Conservation (phyloP, 2,888 invertebrate species). For the Heteropelma amictum region DNA sequence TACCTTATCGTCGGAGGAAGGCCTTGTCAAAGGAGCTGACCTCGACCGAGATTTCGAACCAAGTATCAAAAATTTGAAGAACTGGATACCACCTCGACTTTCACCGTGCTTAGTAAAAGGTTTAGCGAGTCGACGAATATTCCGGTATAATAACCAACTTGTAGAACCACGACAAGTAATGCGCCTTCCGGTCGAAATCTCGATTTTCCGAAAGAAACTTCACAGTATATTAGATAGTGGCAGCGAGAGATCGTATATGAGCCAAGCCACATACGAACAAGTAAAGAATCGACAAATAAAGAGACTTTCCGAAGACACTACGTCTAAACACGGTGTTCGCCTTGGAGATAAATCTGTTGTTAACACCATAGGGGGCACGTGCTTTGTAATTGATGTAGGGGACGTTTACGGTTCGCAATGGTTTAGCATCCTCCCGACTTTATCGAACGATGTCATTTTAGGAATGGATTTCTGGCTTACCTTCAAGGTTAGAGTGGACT, state of each 20-base stretch:
- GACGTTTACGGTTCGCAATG: too few relatives aligned
- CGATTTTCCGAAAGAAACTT: neutral
- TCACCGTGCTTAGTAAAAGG: neutral
- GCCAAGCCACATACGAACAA: neutral
- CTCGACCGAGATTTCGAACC: neutral
- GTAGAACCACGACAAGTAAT: neutral
- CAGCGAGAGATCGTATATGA: slow-evolving; percentile 1
- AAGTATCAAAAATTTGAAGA: neutral
- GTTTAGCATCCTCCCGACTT: slow-evolving; percentile 5
- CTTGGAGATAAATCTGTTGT: neutral
- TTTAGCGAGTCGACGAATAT: neutral
- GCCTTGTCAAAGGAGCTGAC: neutral
- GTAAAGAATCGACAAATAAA: neutral
- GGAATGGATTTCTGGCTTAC: neutral
- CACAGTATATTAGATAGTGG: neutral
- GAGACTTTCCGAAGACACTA: neutral
- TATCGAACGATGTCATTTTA: neutral
- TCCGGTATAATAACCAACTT: neutral
- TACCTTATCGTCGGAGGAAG: neutral
- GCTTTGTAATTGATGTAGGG: slow-evolving; percentile 35
- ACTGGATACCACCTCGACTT: neutral
- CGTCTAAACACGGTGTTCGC: neutral
- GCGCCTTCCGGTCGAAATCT: neutral
- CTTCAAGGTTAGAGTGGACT: slow-evolving; percentile 1
- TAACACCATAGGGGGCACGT: slow-evolving; percentile 11